Percentiles rank a stretch among this genome's conserved stretches.
Evolutionary conservation across 2,113 vertebrate genomes (phyloP).

Genomic region (Alligator mississippiensis): DNA sequence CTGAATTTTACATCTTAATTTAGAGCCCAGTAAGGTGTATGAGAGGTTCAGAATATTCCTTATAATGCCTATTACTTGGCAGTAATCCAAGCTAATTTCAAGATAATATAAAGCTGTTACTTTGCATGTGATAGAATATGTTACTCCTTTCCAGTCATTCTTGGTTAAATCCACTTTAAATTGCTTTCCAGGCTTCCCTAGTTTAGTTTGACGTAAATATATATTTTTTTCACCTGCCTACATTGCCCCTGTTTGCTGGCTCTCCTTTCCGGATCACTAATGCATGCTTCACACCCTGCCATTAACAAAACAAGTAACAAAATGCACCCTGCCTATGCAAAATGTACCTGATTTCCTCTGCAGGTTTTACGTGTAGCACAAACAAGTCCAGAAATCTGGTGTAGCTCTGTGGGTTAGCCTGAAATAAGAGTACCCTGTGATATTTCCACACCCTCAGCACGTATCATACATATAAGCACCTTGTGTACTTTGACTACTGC

Average conservation of each 20-base stretch:
- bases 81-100: background rate
- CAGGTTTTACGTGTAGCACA: fast-evolving
- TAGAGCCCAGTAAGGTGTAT: background rate
- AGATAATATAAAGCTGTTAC: background rate
- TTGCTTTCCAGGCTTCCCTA: background rate
- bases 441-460: background rate
- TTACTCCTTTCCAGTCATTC: too few species aligned
- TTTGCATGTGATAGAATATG: too few species aligned
- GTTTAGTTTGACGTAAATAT: fast-evolving
- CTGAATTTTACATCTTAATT: background rate
- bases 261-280: background rate
- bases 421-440: background rate
- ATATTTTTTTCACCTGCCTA: fast-evolving
- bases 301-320: fast-evolving
- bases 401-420: background rate
- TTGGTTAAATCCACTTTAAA: too few species aligned
- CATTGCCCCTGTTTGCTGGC: background rate
- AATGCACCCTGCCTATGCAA: background rate
- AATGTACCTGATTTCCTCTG: background rate
- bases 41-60: background rate
- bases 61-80: background rate
- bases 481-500: background rate
- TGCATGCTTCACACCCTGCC: background rate
- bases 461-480: fast-evolving
- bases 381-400: background rate